Evolutionary conservation across 2,113 vertebrate genomes (phyloP).

Genomic region (Meleagris gallopavo): DNA sequence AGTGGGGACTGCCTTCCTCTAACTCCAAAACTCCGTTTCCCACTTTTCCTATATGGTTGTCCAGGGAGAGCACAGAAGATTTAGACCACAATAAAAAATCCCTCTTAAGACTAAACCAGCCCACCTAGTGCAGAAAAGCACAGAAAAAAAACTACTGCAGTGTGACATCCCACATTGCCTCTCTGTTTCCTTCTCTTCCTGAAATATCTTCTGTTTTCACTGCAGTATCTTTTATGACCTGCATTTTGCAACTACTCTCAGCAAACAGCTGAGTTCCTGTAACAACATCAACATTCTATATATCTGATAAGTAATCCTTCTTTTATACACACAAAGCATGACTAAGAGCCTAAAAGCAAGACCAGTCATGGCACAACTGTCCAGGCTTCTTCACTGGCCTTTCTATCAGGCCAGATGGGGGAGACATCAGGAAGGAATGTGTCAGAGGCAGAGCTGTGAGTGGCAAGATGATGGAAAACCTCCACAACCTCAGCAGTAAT

Average conservation of each 20-base stretch:
- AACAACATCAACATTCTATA: neutral
- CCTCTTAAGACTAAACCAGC: neutral
- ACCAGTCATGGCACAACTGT: neutral
- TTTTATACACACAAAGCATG: rapidly evolving
- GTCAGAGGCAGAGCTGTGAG: neutral
- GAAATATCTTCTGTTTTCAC: neutral
- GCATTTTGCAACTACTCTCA: neutral
- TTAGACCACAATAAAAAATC: neutral
- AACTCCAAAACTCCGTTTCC: neutral
- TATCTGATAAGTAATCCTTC: neutral
- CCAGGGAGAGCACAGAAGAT: neutral
- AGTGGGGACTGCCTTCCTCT: neutral
- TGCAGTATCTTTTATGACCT: neutral
- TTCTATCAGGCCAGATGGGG: neutral
- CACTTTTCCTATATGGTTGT: neutral
- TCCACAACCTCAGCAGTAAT: neutral
- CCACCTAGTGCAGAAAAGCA: neutral
- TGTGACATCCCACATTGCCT: neutral
- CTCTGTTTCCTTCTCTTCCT: neutral
- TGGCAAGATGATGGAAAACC: neutral
- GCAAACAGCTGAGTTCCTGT: neutral
- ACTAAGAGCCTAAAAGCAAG: neutral
- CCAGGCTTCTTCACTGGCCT: neutral
- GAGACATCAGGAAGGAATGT: neutral
- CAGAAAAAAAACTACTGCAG: neutral